A percentile compares a stretch with the other conserved stretches of the same genome.
These are phyloP conservation scores for Buphagus erythrorhynchus DNA, from an alignment of 2,797 vertebrate species.

Conservation along the genomic window DNA sequence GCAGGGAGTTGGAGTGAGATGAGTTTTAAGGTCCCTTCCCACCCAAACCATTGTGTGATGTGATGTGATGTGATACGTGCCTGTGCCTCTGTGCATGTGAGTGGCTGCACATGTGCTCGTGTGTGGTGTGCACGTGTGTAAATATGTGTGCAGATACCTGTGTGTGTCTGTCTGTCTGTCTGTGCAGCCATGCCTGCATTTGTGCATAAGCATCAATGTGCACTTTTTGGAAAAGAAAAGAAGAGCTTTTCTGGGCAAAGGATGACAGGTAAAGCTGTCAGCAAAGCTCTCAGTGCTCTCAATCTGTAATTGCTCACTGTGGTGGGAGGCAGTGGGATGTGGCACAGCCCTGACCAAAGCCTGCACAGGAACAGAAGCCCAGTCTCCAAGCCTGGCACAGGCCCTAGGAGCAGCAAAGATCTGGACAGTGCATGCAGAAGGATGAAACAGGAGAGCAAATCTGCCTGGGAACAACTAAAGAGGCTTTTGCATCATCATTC, in stretches of 20 bases:
- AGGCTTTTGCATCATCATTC: not conserved
- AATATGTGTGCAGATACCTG: fast-evolving
- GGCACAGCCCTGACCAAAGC: not conserved
- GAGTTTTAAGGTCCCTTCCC: not conserved
- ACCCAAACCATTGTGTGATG: not conserved
- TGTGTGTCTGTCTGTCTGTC: no score
- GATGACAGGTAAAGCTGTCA: not conserved
- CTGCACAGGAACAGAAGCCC: not conserved
- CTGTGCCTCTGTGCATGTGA: not conserved
- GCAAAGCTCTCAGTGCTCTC: not conserved
- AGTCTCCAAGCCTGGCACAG: not conserved
- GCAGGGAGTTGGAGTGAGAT: not conserved
- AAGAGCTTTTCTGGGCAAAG: not conserved
- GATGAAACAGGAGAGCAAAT: not conserved
- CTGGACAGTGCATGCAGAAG: not conserved
- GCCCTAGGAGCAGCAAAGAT: not conserved
- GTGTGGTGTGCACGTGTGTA: not conserved
- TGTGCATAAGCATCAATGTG: fast-evolving
- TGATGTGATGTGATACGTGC: not conserved
- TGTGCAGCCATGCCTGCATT: not conserved
- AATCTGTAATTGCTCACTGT: not conserved
- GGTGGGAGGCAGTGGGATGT: not conserved
- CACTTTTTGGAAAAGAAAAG: not conserved
- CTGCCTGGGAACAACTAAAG: not conserved
- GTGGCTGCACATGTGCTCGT: not conserved